Evolutionary conservation across 2,113 vertebrate genomes (phyloP), one percentile per base, ranked within the genome.

Genomic region (Dissostichus mawsoni): DNA sequence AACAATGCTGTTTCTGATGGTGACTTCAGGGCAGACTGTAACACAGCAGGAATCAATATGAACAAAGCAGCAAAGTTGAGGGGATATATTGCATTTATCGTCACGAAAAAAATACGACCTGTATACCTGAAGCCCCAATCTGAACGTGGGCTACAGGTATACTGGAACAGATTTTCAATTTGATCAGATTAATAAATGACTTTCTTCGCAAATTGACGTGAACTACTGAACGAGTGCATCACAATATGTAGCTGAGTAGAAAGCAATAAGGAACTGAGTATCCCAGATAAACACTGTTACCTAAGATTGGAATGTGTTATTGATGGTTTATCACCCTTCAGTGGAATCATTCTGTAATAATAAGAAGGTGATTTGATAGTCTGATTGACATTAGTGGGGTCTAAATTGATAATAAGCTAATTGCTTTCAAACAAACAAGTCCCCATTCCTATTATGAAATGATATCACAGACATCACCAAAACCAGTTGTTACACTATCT

Each of bases 21-120:
- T 94, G 83, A 95, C 88, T 64, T 95, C 94, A 73, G 95, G 95
- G 75, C 95, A 96, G 16, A 94, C 95, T 96, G 81, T 23, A 91
- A 92, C 67, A 91, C 81, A 92, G 78, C 70, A 76, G 52, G 68
- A 56, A 25, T 44, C 33, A 45, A 50, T 58, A 69, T 0, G 20
- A 33, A 3, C 18, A 14, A 18, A 20, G 41, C 44, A 77, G n/a
- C 7, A 8, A 41, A 41, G 8, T 41, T 8, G 36, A 41, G 8
- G 36, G 36, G 36, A 41, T 41, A 8, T 41, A 41, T 41, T 41
- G 36, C 36, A 41, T 41, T 41, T 41, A 7, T 8, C 36, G 1
- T 41, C 5, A 41, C 1, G 36, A 41, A 29, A 29, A 4, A 4
- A 29, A 29, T 29, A 29, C 29, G 29, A 41, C 36, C 36, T 41